Evolutionary conservation across 2,888 invertebrate species (phyloP).

Genomic region (Carabus problematicus): DNA sequence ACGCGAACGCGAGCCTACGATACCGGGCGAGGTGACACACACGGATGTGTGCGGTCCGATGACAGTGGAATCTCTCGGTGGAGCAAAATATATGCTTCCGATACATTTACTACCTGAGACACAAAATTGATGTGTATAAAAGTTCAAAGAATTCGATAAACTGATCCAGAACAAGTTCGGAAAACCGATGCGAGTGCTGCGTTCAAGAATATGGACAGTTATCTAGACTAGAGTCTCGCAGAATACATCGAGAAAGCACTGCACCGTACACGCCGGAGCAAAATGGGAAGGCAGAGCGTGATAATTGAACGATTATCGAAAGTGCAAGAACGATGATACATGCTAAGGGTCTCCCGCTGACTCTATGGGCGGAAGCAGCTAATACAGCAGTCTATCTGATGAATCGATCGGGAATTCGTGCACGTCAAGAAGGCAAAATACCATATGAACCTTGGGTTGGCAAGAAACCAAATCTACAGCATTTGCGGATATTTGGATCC

Average conservation of each 20-base stretch:
- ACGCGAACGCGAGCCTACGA: not conserved
- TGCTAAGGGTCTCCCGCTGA: conserved; percentile 39
- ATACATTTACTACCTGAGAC: not conserved
- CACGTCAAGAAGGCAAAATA: conserved; percentile 33
- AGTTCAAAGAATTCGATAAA: not conserved
- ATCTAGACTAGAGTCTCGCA: not conserved
- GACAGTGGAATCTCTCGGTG: not conserved
- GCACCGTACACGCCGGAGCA: conserved; percentile 45
- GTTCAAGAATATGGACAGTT: not conserved
- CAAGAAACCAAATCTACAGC: conserved; percentile 31
- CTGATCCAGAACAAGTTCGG: not conserved
- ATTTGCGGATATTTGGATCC: conserved; percentile 45
- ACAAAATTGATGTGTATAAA: not conserved
- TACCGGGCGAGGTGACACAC: not conserved
- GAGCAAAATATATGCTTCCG: not conserved
- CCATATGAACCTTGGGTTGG: conserved; percentile 44
- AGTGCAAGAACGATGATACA: conserved; percentile 46
- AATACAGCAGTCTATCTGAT: conserved; percentile 45
- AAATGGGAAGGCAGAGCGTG: conserved; percentile 48
- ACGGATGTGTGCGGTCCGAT: not conserved
- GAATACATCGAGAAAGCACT: conserved; percentile 43
- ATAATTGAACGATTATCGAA: conserved; percentile 49
- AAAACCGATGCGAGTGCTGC: not conserved
- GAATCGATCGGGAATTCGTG: conserved; percentile 42
- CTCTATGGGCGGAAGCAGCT: conserved; percentile 47